Percentiles rank a stretch among this genome's conserved stretches.
Evolutionary conservation across 2,797 vertebrate species (phyloP).

Genomic region (Miopithecus talapoin): DNA sequence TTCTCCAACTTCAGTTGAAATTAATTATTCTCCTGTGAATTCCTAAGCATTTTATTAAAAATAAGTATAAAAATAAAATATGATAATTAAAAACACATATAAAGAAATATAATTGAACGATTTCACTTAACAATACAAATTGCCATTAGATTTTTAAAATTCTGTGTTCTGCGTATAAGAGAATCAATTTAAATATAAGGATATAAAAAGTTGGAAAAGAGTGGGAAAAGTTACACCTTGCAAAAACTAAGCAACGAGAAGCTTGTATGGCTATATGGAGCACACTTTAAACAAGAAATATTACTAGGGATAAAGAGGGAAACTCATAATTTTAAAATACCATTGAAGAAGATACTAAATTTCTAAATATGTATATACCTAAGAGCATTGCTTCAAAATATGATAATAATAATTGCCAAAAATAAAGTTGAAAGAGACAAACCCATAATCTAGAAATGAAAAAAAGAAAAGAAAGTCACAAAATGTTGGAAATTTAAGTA

Average conservation of each 20-base stretch:
- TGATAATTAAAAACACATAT: neutral
- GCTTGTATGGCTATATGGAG: neutral
- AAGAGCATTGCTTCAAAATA: neutral
- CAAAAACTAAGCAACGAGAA: neutral
- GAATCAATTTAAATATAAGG: neutral
- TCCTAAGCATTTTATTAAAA: neutral
- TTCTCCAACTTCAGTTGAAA: neutral
- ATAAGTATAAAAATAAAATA: neutral
- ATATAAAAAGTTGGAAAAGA: neutral
- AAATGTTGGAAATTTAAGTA: neutral
- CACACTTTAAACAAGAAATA: neutral
- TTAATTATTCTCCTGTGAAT: neutral
- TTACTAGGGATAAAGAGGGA: neutral
- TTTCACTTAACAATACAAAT: neutral
- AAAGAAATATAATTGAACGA: neutral
- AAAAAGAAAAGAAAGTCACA: neutral
- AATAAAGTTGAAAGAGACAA: neutral
- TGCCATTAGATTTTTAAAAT: neutral
- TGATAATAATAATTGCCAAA: neutral
- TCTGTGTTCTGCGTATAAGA: neutral
- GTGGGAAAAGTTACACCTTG: neutral
- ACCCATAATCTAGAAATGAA: neutral
- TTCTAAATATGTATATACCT: neutral
- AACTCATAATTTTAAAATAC: neutral
- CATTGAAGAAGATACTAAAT: neutral